phyloP scores from a whole-genome alignment of 1,140 invertebrate species.

The Melanaphis sacchari region DNA sequence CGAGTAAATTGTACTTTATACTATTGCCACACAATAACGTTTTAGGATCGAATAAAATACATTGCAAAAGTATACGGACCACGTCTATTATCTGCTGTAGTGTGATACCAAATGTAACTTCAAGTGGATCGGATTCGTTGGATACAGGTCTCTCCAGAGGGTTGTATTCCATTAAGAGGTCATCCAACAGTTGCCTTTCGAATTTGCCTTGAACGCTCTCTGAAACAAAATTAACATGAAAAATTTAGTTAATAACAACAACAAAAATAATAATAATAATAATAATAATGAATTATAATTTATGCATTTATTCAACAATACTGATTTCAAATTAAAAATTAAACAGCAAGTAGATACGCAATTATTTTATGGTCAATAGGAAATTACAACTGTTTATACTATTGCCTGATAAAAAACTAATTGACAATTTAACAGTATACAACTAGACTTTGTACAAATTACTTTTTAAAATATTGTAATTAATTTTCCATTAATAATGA shows the following conservation, averaged over 20 bases:
- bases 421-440: not conserved
- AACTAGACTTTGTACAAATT: not conserved
- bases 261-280: not conserved
- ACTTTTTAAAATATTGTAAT: not conserved
- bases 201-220: constrained; percentile 82
- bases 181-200: constrained; percentile 87
- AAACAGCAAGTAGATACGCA: not conserved
- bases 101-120: constrained; percentile 94
- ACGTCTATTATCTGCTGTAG: constrained; percentile 99
- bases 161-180: constrained; percentile 85
- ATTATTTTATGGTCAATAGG: not conserved
- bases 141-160: constrained; percentile 93
- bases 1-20: constrained; percentile 94
- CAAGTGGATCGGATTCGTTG: constrained; percentile 91
- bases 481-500: not conserved
- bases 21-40: constrained; percentile 21
- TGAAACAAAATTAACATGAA: constrained; percentile 65
- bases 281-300: not conserved
- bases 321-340: not conserved
- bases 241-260: not conserved
- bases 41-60: not conserved
- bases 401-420: not conserved
- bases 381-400: not conserved
- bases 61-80: constrained; percentile 72
- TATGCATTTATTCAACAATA: not conserved